phyloP scores from a whole-genome alignment of 1,140 invertebrate genomes.

The Danaus melanippus region DNA sequence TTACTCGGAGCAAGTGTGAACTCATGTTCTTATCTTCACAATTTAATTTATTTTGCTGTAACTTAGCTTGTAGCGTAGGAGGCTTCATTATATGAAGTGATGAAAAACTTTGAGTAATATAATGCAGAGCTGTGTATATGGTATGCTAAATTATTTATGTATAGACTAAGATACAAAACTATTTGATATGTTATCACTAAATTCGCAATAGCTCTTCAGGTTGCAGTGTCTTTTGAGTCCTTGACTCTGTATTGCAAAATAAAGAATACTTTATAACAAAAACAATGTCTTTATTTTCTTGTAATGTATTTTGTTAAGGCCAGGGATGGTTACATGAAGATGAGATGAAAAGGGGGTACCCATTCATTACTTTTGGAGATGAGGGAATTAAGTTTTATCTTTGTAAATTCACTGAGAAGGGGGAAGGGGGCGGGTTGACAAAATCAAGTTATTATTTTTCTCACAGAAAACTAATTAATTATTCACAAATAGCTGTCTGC shows the following conservation, averaged over 20 bases:
- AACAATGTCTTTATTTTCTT: no score
- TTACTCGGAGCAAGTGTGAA: no score
- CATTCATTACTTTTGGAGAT: no score
- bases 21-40: conserved; percentile 9
- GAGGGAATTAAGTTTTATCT: no score
- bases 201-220: conserved; percentile 38
- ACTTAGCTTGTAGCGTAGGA: conserved; percentile 6
- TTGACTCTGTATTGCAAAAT: conserved; percentile 52
- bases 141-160: conserved; percentile 63
- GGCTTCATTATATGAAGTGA: background rate
- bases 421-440: no score
- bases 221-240: conserved; percentile 32
- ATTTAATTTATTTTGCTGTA: conserved; percentile 22
- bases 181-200: conserved; percentile 42
- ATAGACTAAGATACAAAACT: conserved; percentile 41
- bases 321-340: no score
- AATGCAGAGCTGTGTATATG: conserved; percentile 51
- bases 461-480: no score
- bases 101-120: conserved; percentile 8
- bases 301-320: no score
- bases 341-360: no score
- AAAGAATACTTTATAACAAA: conserved; percentile 45
- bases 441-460: no score
- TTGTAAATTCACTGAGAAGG: no score
- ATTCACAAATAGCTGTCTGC: no score